Base-by-base conservation (phyloP, 2,888 invertebrate species). In the Abrostola tripartita region DNA sequence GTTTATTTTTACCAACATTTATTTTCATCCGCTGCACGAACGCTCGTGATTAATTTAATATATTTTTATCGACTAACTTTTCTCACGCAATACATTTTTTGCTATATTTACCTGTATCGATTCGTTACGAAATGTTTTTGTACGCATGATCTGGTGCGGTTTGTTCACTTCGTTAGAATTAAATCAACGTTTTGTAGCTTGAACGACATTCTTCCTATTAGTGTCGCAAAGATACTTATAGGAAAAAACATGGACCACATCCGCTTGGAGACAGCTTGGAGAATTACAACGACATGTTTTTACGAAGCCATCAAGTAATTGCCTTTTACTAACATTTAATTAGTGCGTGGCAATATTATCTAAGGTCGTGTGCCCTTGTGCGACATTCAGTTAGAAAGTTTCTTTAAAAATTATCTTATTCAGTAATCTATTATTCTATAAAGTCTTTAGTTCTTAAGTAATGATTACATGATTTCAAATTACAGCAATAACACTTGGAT, bases 31-130 rank as follows among this genome's bases (percentile, higher is more conserved):
- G 60, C 79, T 70, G 78, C 88, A 88, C 88, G 91, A 89, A 87
- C 85, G 75, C 74, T 81, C 83, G 85, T 91, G 92, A 91, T 93
- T 92, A 93, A 93, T 93, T 91, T 89, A 91, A 92, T 92, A 91
- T 90, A 90, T 90, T 90, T 89, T 89, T 85, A 89, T 84, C 82
- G 83, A 84, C 77, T 82, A 84, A 82, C 85, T 86, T 85, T 82
- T 87, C 89, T 89, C 91, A 90, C 89, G 91, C 89, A 84, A 89
- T 85, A 78, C 68, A 69, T 81, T 89, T 90, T 90, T 89, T 89
- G 82, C 85, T 66, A 65, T 66, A 67, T 84, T 84, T 75, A 82
- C 84, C 78, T 79, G 81, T 69, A 76, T 80, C 74, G 69, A 73
- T 78, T 71, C 62, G 66, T 62, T 66, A 79, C 82, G 80, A 81